Base-by-base conservation (phyloP, 1,140 invertebrate species). In the Dryas iulia region DNA sequence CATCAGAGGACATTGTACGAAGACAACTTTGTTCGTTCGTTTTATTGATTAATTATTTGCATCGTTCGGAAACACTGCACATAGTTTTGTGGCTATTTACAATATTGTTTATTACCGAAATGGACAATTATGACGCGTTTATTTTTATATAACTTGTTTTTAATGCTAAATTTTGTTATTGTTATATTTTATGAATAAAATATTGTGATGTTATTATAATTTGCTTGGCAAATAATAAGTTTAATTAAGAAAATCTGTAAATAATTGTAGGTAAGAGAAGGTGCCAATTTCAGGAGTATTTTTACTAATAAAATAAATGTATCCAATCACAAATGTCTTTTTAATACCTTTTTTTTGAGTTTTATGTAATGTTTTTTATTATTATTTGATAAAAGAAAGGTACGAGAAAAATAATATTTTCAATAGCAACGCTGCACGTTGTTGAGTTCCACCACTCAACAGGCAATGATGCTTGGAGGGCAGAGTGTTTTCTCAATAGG, bases 241-340 rank as follows among this genome's bases (percentile, higher is more conserved):
- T 47, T 47, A 47, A 21, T 47, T 47, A 47, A 47, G 39, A 18
- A 8, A 47, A 47, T 8, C 18, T 47, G 39, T 47, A 47, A 47
- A 47, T 47, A 47, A 18, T 47, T 47, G 39, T 47, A 47, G 39
- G 39, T 47, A 47, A 47, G 18, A 47, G 39, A 47, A 18, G 39
- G 39, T 47, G 39, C 39, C 39, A 47, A 47, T 47, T 47, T 47
- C 39, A 47, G 39, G 39, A 47, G 33, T 47, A 47, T 47, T 47
- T n/a, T 47, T 47, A 47, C 3, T 47, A 47, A 47, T 47, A 47
- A 47, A 47, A 47, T 47, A 47, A 47, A 47, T 47, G 2, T 47
- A 18, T 47, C 14, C n/a, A 18, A 47, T 47, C 21, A 47, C 1
- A 47, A 21, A 47, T 21, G 14, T 1, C 2, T 47, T 47, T 47